Percentiles rank a stretch among this genome's conserved stretches.
phyloP scores from a whole-genome alignment of 2,797 vertebrate genomes.

The Platalea minor region DNA sequence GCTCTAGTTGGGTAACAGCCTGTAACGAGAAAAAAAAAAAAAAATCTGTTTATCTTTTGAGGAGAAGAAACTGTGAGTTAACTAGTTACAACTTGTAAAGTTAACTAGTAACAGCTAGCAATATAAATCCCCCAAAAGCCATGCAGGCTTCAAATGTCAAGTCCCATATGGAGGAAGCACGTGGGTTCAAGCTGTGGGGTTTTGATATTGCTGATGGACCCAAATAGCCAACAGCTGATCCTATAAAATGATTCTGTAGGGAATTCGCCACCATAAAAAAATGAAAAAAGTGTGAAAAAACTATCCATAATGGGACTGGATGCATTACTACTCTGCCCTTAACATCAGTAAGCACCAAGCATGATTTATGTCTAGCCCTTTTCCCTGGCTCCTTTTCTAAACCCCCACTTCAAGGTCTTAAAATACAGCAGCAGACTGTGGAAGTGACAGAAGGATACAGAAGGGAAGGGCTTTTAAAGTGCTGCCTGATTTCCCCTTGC shows the following conservation, averaged over 20 bases:
- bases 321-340: neutral
- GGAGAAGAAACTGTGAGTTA: neutral
- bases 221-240: neutral
- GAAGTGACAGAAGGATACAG: neutral
- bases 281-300: neutral
- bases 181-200: neutral
- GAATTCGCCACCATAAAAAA: neutral
- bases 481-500: conserved; percentile 1
- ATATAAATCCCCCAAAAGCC: neutral
- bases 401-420: neutral
- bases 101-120: neutral
- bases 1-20: conserved; percentile 99
- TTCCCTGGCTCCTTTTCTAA: neutral
- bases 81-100: neutral
- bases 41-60: neutral
- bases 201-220: neutral
- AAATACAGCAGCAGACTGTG: neutral
- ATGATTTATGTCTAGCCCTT: neutral
- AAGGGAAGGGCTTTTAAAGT: neutral
- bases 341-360: neutral
- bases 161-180: neutral
- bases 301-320: neutral
- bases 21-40: conserved; percentile 71
- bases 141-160: neutral
- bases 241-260: neutral